Evolutionary conservation across 2,888 invertebrate genomes (phyloP).

Genomic region (Pilophorus perplexus): DNA sequence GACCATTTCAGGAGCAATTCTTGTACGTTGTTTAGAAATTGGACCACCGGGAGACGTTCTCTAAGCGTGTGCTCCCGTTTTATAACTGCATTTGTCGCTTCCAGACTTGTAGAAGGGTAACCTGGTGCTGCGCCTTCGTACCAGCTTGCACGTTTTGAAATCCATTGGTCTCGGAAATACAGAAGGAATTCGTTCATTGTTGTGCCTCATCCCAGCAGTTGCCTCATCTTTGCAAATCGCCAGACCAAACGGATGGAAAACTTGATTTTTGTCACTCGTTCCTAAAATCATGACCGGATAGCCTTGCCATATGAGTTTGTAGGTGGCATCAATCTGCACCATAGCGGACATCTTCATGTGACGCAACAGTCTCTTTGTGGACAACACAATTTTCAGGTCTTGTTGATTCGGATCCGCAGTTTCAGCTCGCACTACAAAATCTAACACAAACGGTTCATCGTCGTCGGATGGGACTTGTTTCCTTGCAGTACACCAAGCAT

Average conservation of each 20-base stretch:
- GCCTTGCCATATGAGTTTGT: too few species aligned
- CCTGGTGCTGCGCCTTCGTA: constrained; percentile 9
- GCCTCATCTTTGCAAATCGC: too few species aligned
- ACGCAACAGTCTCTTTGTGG: constrained; percentile 24
- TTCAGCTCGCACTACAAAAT: constrained; percentile 29
- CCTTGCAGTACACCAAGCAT: too few species aligned
- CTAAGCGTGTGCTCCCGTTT: too few species aligned
- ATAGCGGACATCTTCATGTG: constrained; percentile 11
- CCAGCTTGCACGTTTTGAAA: constrained; percentile 17
- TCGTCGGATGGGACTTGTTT: constrained; percentile 1
- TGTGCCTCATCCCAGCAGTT: constrained; percentile 18
- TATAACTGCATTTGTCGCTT: too few species aligned
- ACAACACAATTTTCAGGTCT: constrained; percentile 37
- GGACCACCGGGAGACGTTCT: too few species aligned
- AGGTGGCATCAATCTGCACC: too few species aligned
- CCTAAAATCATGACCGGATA: too few species aligned
- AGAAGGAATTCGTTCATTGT: constrained; percentile 25
- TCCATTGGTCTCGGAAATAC: constrained; percentile 25
- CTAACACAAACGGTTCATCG: constrained; percentile 38
- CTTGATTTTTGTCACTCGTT: too few species aligned
- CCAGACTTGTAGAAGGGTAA: constrained; percentile 9
- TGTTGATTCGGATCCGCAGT: constrained; percentile 29
- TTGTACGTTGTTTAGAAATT: constrained; percentile 10
- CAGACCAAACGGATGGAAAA: too few species aligned
- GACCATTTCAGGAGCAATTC: constrained; percentile 3